Conservation (phyloP, 2,113 vertebrate genomes). For the Amazona vittata region DNA sequence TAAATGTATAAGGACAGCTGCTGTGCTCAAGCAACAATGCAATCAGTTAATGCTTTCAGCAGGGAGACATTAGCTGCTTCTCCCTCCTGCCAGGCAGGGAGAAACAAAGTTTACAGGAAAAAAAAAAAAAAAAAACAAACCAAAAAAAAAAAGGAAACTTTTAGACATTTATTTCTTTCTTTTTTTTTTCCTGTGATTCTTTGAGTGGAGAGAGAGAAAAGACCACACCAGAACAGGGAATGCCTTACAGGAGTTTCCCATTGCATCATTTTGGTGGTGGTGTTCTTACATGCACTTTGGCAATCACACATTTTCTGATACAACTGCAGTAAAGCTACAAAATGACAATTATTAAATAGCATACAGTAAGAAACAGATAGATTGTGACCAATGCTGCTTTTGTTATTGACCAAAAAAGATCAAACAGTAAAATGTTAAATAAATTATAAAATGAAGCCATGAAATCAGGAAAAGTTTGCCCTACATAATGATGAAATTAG, state of each 20-base stretch:
- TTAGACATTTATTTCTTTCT: background rate
- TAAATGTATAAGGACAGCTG: constrained; percentile 77
- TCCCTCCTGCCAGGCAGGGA: constrained; percentile 69
- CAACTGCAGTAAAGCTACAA: background rate
- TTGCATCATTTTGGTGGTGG: background rate
- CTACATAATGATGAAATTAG: background rate
- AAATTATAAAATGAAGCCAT: background rate
- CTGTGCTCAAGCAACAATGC: constrained; percentile 76
- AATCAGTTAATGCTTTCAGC: constrained; percentile 78
- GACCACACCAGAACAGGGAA: background rate
- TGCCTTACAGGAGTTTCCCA: background rate
- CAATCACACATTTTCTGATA: background rate
- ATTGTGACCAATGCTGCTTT: background rate
- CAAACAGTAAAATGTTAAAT: background rate
- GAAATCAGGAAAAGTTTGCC: background rate
- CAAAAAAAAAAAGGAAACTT: constrained; percentile 3
- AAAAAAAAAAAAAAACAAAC: background rate
- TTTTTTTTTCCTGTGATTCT: background rate
- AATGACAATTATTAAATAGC: background rate
- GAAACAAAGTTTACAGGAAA: constrained; percentile 62
- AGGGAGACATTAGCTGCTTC: constrained; percentile 71
- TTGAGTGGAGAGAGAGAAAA: background rate
- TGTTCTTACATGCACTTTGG: accelerated
- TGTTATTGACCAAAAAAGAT: background rate
- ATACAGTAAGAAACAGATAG: background rate